Evolutionary conservation across 2,113 vertebrate genomes (phyloP), one percentile per base, ranked within the genome.

Genomic region (Nettapus auritus): DNA sequence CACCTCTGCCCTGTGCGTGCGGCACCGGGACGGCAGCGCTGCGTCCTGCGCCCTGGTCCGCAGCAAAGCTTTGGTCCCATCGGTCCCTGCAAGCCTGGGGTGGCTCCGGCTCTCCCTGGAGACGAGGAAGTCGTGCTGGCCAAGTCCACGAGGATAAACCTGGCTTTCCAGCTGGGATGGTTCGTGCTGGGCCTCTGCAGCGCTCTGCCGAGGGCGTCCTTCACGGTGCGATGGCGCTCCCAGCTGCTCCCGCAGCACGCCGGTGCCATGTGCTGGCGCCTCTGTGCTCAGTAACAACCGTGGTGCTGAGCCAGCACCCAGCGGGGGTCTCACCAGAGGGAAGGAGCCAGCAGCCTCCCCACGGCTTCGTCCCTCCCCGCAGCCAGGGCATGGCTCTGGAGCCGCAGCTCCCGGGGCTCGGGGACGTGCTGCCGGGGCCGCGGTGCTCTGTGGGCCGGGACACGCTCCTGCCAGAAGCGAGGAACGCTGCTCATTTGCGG

Each of bases 331-430:
- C 7, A 7, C 23, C 50, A 52, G 23, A 26, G 50, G 23, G 23
- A 22, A 50, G 22, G 50, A 52, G 50, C 50, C 23, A 9, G 50
- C 50, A 52, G 50, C 50, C 23, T 52, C 50, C 50, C 50, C 50
- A 8, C 7, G 50, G 50, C 50, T 25, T 25, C 4, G 23, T 5
- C 48, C 7, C 48, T 38, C 1, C 0, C 46, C 1, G 0, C 31
- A 5, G 50, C 0, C 1, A 4, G 40, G 1, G 34, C 59, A 2
- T 1, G 2, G 53, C 34, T 48, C n/a, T 1, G 1, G 60, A 44
- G 48, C 29, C 10, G 29, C 29, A 25, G 29, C 18, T 56, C 29
- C 55, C 18, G 6, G 19, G 31, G 56, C 18, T 31, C 19, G 4
- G 31, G 31, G 73, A 6, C 0, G 3, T 5, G 25, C 12, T 62